Evolutionary conservation across 2,888 invertebrate species (phyloP).

Genomic region (Rhimphoctona megacephalus): DNA sequence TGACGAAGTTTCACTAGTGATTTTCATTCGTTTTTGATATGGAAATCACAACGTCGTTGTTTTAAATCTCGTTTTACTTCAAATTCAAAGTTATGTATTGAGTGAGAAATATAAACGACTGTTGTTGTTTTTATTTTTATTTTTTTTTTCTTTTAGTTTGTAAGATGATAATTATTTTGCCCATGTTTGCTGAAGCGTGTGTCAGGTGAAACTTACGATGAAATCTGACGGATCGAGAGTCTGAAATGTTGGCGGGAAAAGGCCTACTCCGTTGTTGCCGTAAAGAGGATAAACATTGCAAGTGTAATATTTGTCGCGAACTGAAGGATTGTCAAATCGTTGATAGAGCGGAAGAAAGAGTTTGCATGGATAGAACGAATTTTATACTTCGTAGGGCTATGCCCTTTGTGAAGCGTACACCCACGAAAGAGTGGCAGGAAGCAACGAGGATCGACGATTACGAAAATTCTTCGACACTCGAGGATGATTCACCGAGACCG

Average conservation of each 20-base stretch:
- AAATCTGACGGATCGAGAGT: neutral
- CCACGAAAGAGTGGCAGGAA: conserved; percentile 79
- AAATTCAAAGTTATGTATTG: neutral
- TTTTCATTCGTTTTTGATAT: neutral
- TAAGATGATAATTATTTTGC: neutral
- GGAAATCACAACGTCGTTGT: neutral
- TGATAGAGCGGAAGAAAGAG: conserved; percentile 86
- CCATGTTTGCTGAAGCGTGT: neutral
- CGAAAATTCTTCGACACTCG: conserved; percentile 76
- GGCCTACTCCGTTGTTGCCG: conserved; percentile 42
- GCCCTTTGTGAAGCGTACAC: conserved; percentile 77
- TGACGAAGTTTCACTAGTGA: neutral
- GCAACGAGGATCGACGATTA: conserved; percentile 73
- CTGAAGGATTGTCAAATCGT: conserved; percentile 87
- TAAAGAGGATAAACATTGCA: conserved; percentile 88
- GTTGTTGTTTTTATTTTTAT: neutral
- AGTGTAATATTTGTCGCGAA: conserved; percentile 91
- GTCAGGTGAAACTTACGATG: conserved; percentile 28
- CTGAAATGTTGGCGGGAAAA: conserved; percentile 66
- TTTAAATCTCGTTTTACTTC: neutral
- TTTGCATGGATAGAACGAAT: conserved; percentile 87
- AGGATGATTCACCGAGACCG: conserved; percentile 71
- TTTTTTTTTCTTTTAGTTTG: neutral
- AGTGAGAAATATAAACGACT: neutral
- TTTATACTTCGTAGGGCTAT: conserved; percentile 83